phyloP scores from a whole-genome alignment of 2,797 vertebrate genomes.

The Chloroceryle inda region DNA sequence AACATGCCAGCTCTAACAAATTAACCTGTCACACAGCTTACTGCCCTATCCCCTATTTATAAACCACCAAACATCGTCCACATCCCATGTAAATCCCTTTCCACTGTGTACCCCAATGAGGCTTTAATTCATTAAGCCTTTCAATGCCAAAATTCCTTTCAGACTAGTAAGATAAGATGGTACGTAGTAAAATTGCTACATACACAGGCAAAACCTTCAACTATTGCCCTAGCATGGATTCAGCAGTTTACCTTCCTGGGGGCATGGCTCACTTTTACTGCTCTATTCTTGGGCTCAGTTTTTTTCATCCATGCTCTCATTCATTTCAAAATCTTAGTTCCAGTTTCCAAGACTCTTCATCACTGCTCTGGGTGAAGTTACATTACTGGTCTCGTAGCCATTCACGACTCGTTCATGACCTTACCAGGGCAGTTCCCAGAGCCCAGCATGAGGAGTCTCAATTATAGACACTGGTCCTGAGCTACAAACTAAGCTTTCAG shows the following conservation, averaged over 20 bases:
- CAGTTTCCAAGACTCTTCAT: neutral
- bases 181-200: neutral
- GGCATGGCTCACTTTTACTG: neutral
- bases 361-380: neutral
- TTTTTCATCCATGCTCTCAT: neutral
- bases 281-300: neutral
- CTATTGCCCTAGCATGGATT: neutral
- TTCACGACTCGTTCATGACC: neutral
- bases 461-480: neutral
- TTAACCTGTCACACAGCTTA: neutral
- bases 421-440: neutral
- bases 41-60: neutral
- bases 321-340: neutral
- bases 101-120: neutral
- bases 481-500: neutral
- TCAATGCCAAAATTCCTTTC: slow-evolving; percentile 15
- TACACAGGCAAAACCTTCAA: neutral
- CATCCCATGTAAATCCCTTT: neutral
- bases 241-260: neutral
- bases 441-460: neutral
- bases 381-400: neutral
- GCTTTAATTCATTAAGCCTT: slow-evolving; percentile 9
- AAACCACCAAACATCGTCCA: neutral
- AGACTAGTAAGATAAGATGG: neutral
- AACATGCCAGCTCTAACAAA: neutral